Evolutionary conservation across 2,113 vertebrate genomes (phyloP).

Genomic region (Stigmatopora argus): DNA sequence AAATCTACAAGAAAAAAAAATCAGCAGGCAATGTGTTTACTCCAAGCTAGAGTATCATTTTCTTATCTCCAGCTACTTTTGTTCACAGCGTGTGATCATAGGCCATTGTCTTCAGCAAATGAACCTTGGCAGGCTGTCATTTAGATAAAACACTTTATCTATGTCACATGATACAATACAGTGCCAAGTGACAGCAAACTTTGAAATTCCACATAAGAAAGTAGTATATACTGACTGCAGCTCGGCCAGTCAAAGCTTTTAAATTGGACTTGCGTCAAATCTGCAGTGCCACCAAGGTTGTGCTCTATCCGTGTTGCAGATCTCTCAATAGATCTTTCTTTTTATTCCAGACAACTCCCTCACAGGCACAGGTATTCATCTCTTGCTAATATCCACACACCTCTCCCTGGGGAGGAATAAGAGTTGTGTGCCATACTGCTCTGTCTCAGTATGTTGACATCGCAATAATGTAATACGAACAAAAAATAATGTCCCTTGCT

Average conservation of each 20-base stretch:
- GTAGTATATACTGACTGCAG: not conserved
- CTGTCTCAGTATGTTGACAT: not conserved
- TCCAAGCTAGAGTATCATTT: not conserved
- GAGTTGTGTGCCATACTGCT: not conserved
- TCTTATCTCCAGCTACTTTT: slow-evolving; percentile 8
- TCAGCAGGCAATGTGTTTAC: not conserved
- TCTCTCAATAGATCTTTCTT: slow-evolving; percentile 48
- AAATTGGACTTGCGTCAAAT: slow-evolving; percentile 51
- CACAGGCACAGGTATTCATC: slow-evolving; percentile 31
- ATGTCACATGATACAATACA: slow-evolving; percentile 16
- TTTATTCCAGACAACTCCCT: slow-evolving; percentile 36
- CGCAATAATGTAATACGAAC: not conserved
- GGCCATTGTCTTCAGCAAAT: slow-evolving; percentile 16
- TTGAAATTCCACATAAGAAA: slow-evolving; percentile 5
- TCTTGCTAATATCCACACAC: slow-evolving; percentile 33
- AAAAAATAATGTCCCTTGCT: not conserved
- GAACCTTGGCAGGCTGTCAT: slow-evolving; percentile 39
- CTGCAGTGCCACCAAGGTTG: slow-evolving; percentile 25
- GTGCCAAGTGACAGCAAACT: slow-evolving; percentile 8
- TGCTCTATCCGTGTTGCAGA: slow-evolving; percentile 37
- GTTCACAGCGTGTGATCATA: slow-evolving; percentile 3
- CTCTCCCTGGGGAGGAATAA: slow-evolving; percentile 7
- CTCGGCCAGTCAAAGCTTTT: slow-evolving; percentile 35
- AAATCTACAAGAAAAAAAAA: slow-evolving; percentile 22
- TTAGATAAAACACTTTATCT: slow-evolving; percentile 30